phyloP scores from a whole-genome alignment of 1,140 invertebrate genomes.

The Euura saliciscinereae region DNA sequence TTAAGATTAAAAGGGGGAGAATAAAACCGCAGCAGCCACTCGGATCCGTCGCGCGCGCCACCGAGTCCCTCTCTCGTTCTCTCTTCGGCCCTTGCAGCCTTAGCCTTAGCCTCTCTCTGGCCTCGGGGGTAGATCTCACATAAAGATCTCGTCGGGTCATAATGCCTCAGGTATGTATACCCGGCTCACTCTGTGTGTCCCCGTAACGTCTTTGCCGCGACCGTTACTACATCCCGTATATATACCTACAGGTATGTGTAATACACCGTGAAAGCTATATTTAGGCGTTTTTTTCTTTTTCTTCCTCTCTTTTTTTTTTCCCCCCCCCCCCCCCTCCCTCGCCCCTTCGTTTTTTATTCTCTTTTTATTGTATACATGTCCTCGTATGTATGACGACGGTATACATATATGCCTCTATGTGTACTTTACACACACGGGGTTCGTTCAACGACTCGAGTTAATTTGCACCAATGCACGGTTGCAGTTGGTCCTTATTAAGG shows the following conservation, averaged over 20 bases:
- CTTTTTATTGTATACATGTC: no score
- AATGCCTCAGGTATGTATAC: not conserved
- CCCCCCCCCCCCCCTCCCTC: not conserved
- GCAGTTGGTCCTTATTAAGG: no score
- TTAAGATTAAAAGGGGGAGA: not conserved
- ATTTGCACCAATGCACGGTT: no score
- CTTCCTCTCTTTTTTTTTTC: not conserved
- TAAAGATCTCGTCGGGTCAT: slow-evolving; percentile 1
- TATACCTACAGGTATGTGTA: not conserved
- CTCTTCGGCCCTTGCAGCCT: not conserved
- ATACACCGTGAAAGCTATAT: not conserved
- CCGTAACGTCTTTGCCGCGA: not conserved
- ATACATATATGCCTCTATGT: no score
- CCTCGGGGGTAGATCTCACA: slow-evolving; percentile 6
- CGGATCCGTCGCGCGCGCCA: not conserved
- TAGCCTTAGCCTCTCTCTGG: not conserved
- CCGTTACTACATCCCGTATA: not conserved
- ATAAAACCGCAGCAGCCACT: not conserved
- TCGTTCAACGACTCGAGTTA: no score
- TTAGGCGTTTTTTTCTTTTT: no score
- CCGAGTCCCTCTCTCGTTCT: not conserved
- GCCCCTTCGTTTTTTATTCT: not conserved
- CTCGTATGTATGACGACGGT: no score
- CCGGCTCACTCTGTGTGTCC: not conserved
- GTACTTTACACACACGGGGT: no score